Evolutionary conservation across 2,888 invertebrate genomes (phyloP).

Genomic region (Phlogophora meticulosa): DNA sequence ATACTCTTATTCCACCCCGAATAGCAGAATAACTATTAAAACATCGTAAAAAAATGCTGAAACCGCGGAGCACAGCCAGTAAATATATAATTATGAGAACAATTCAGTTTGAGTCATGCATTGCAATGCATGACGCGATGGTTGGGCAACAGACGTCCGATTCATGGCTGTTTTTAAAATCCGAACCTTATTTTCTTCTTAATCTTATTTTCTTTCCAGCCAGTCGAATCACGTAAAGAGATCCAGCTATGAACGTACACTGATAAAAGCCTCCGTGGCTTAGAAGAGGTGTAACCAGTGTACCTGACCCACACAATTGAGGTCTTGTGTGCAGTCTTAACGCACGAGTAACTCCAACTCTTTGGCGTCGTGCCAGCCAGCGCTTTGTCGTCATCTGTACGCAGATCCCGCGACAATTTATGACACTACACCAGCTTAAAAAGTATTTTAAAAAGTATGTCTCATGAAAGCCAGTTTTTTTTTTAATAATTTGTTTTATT

Average conservation of each 20-base stretch:
- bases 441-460: slow-evolving; percentile 33
- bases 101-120: too few relatives aligned
- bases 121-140: too few relatives aligned
- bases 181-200: too few relatives aligned
- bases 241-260: background rate
- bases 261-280: slow-evolving; percentile 1
- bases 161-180: background rate
- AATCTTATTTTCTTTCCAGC: too few relatives aligned
- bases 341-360: slow-evolving; percentile 37
- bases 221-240: background rate
- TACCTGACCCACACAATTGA: slow-evolving; percentile 38
- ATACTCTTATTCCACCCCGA: background rate
- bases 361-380: slow-evolving; percentile 56
- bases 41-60: too few relatives aligned
- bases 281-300: slow-evolving; percentile 9
- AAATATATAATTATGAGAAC: too few relatives aligned
- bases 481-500: slow-evolving; percentile 14
- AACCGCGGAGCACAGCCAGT: too few relatives aligned
- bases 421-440: slow-evolving; percentile 49
- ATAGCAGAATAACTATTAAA: too few relatives aligned
- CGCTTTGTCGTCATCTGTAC: slow-evolving; percentile 52
- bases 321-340: slow-evolving; percentile 49
- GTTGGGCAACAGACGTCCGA: too few relatives aligned
- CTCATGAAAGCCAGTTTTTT: slow-evolving; percentile 16
- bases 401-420: slow-evolving; percentile 46